Evolutionary conservation across 2,888 invertebrate genomes (phyloP), one percentile per base, ranked within the genome.

Genomic region (Pycnomerus fuliginosus): DNA sequence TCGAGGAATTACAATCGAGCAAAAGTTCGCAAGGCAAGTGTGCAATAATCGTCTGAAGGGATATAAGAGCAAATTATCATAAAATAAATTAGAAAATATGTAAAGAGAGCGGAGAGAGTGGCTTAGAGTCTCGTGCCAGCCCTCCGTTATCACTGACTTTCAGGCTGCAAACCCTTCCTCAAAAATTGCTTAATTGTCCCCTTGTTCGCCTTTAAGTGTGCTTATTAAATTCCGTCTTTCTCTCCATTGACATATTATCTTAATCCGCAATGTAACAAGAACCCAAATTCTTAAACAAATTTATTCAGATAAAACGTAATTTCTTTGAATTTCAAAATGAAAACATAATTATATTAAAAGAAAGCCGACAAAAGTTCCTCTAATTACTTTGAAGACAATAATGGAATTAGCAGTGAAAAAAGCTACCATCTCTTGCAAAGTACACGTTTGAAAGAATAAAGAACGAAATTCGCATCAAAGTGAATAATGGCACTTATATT

Each of bases 201-300:
- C 40, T 48, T 37, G 34, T 32, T 48, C 31, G 36, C 48, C 31
- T 29, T 44, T 41, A 45, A 34, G 49, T 40, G 39, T 43, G 41
- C 40, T 48, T 51, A 53, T 53, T 46, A 51, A 48, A 51, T 48
- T 51, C 43, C 58, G 56, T 56, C 56, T 52, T 58, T 60, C 59
- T 55, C 54, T 55, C 50, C 57, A 57, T 58, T 58, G 58, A 56
- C 59, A 57, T 56, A 58, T 55, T 55, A 59, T 55, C 57, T 58
- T 58, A 60, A 62, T 58, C 56, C 56, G 37, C 44, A 44, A 55
- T 58, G 58, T 55, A 56, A 60, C 57, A 54, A 56, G 31, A 50
- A 52, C 52, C 50, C 54, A 56, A 61, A 58, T 57, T 58, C 50
- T 50, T 54, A 58, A 57, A 54, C 58, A 56, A 58, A 58, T 57